Evolutionary conservation across 2,888 invertebrate species (phyloP).

Genomic region (Ichneumon xanthorius): DNA sequence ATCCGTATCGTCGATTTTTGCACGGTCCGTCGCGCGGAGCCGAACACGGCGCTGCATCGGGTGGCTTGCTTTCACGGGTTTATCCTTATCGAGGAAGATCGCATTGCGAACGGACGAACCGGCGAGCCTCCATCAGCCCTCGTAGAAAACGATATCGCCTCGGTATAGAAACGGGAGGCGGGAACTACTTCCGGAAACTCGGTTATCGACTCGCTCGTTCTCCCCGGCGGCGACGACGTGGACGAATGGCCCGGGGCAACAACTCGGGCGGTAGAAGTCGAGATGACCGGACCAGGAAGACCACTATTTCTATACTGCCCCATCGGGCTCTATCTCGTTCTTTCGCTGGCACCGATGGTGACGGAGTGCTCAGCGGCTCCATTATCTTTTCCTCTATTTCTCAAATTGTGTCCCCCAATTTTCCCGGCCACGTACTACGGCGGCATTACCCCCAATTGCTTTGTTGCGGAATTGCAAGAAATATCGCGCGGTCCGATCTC

Average conservation of each 20-base stretch:
- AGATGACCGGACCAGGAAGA: constrained; percentile 44
- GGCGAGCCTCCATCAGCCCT: constrained; percentile 7
- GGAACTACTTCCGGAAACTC: constrained; percentile 57
- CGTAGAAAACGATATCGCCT: constrained; percentile 53
- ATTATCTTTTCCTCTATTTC: constrained; percentile 45
- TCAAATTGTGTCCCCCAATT: constrained; percentile 43
- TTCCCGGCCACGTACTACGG: constrained; percentile 12
- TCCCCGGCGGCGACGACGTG: constrained; percentile 41
- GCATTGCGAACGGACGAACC: constrained; percentile 48
- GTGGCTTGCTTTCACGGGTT: constrained; percentile 51
- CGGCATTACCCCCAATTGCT: constrained; percentile 26
- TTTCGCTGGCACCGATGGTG: constrained; percentile 14
- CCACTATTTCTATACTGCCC: not conserved
- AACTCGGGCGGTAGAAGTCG: constrained; percentile 44
- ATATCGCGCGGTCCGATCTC: constrained; percentile 32
- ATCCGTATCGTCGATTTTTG: constrained; percentile 23
- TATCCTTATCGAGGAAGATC: constrained; percentile 41
- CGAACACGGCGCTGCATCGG: constrained; percentile 4
- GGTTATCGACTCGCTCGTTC: constrained; percentile 51
- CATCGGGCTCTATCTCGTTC: constrained; percentile 25
- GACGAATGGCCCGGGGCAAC: constrained; percentile 46
- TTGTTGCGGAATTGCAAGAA: constrained; percentile 33
- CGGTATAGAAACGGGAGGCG: constrained; percentile 4
- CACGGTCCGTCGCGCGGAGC: not conserved
- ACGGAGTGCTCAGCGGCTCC: constrained; percentile 33